Evolutionary conservation across 2,888 invertebrate species (phyloP).

Genomic region (Galerucella pusilla): DNA sequence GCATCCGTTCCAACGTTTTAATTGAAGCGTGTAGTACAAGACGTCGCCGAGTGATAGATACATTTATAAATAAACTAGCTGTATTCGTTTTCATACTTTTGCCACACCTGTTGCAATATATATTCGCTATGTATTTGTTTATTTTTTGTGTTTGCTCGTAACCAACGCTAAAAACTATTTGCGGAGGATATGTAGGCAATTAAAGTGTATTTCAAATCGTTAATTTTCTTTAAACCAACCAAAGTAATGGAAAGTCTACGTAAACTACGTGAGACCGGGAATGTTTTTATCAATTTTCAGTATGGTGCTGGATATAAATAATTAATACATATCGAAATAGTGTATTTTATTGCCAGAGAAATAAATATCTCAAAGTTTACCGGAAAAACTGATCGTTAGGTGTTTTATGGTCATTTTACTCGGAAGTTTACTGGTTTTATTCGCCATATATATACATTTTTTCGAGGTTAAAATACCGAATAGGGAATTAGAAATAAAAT

Average conservation of each 20-base stretch:
- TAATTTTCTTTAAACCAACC: slow-evolving; percentile 19
- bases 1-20: slow-evolving; percentile 35
- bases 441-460: no score
- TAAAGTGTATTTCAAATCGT: slow-evolving; percentile 22
- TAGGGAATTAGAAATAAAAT: no score
- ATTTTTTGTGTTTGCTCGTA: slow-evolving; percentile 19
- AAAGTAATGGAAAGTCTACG: slow-evolving; percentile 6
- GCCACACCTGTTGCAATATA: slow-evolving; percentile 42
- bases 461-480: no score
- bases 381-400: neutral
- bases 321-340: neutral
- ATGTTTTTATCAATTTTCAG: slow-evolving; percentile 4
- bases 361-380: neutral
- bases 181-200: slow-evolving; percentile 27
- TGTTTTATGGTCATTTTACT: neutral
- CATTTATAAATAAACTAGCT: slow-evolving; percentile 33
- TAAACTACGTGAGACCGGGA: neutral
- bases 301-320: neutral
- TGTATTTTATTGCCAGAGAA: neutral
- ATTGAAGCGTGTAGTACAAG: slow-evolving; percentile 33
- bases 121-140: slow-evolving; percentile 14
- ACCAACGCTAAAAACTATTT: slow-evolving; percentile 23
- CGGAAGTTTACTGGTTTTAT: no score
- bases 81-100: slow-evolving; percentile 27
- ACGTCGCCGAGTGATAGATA: slow-evolving; percentile 26